Percentiles rank a stretch among this genome's conserved stretches.
phyloP scores from a whole-genome alignment of 2,113 vertebrate genomes.

The Apodemus sylvaticus region DNA sequence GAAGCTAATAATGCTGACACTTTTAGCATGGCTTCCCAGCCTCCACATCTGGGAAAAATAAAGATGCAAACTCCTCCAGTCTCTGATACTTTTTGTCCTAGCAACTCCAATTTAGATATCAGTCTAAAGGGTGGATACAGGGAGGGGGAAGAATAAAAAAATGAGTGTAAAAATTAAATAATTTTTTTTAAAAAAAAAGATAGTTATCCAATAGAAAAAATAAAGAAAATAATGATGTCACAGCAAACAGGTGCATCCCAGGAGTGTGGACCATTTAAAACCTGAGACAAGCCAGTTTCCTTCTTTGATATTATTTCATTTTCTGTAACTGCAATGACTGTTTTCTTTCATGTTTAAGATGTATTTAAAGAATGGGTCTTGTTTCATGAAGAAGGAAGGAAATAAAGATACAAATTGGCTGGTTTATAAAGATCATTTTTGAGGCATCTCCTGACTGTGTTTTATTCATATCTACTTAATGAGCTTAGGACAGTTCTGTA shows the following conservation, averaged over 20 bases:
- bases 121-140: too few relatives aligned
- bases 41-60: neutral
- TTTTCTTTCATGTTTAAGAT: neutral
- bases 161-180: too few relatives aligned
- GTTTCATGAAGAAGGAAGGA: neutral
- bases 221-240: neutral
- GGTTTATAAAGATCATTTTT: conserved; percentile 38
- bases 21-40: neutral
- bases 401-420: neutral
- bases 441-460: neutral
- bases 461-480: conserved; percentile 15
- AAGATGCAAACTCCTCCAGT: neutral
- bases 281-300: neutral
- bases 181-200: too few relatives aligned
- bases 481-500: neutral
- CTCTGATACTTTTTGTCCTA: neutral
- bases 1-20: neutral
- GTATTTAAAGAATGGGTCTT: neutral
- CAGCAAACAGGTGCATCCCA: neutral
- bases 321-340: neutral
- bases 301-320: neutral
- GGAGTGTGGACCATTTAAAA: neutral
- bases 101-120: neutral
- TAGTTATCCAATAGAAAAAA: neutral
- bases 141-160: too few relatives aligned